Conservation (phyloP, 1,140 invertebrate species). For the Hydropsyche tenuis region DNA sequence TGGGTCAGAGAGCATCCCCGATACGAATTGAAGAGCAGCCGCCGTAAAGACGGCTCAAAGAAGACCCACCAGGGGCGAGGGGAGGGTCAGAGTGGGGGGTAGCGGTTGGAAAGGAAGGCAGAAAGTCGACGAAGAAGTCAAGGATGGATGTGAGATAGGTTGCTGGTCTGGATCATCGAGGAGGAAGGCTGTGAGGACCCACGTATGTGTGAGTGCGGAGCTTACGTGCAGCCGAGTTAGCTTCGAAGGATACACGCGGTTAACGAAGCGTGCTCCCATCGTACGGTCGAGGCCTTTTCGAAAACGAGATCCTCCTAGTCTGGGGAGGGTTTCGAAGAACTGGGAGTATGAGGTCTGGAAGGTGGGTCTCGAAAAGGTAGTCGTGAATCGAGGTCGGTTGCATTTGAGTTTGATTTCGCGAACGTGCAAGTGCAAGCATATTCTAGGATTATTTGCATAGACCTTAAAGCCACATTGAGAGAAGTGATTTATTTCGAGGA, state of each 20-base stretch:
- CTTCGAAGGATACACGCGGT: slow-evolving; percentile 22
- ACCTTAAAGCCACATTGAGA: too few species aligned
- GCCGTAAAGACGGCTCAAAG: slow-evolving; percentile 29
- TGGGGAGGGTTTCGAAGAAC: background rate
- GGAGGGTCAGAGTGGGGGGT: background rate
- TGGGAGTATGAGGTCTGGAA: background rate
- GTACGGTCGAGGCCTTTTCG: slow-evolving; percentile 23
- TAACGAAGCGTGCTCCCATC: slow-evolving; percentile 44
- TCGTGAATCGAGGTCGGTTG: too few species aligned
- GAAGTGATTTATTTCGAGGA: too few species aligned
- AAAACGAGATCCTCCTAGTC: background rate
- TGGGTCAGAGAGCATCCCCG: slow-evolving; percentile 19
- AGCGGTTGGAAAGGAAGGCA: background rate
- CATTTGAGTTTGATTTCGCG: too few species aligned
- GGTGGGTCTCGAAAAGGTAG: too few species aligned
- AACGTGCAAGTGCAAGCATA: too few species aligned
- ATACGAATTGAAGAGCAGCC: slow-evolving; percentile 31
- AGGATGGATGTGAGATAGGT: background rate
- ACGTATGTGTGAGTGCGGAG: too few species aligned
- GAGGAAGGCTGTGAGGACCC: too few species aligned
- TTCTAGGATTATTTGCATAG: too few species aligned
- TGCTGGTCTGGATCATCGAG: too few species aligned
- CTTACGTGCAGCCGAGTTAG: slow-evolving; percentile 21
- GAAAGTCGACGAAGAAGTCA: background rate
- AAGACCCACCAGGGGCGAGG: background rate